Percentiles rank a stretch among this genome's conserved stretches.
phyloP scores from a whole-genome alignment of 2,888 invertebrate genomes.

The Drosophila limbata region DNA sequence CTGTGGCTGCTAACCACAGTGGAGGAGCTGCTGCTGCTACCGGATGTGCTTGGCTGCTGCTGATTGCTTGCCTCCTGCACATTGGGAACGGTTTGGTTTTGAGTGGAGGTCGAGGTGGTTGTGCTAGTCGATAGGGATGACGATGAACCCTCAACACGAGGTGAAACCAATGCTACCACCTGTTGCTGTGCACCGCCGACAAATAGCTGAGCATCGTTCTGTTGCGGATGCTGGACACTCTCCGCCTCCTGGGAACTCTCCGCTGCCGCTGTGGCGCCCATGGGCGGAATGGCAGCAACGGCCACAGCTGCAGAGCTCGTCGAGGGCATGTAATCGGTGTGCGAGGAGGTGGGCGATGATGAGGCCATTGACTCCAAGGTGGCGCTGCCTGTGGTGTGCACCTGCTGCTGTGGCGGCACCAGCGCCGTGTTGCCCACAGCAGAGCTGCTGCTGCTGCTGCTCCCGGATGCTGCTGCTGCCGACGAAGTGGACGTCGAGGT shows the following conservation, averaged over 20 bases:
- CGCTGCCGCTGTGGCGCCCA: conserved; percentile 83
- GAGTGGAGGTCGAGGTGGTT: conserved; percentile 64
- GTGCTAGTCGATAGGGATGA: conserved; percentile 52
- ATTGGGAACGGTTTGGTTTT: conserved; percentile 75
- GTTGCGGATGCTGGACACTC: conserved; percentile 83
- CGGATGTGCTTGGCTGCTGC: conserved; percentile 85
- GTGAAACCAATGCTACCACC: conserved; percentile 90
- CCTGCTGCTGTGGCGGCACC: conserved; percentile 88
- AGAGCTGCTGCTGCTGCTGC: conserved; percentile 56
- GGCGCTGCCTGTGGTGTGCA: conserved; percentile 86
- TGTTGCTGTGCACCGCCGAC: conserved; percentile 86
- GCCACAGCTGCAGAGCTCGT: conserved; percentile 89
- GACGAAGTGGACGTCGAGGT: conserved; percentile 75
- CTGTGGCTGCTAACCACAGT: conserved; percentile 85
- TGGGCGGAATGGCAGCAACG: conserved; percentile 90
- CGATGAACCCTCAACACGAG: conserved; percentile 88
- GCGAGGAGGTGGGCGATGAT: conserved; percentile 90
- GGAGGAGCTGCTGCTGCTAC: conserved; percentile 82
- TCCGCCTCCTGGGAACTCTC: conserved; percentile 86
- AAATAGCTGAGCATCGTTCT: conserved; percentile 82
- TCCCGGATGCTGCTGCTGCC: conserved; percentile 52
- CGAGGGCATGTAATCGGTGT: conserved; percentile 94
- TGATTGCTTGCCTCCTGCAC: conserved; percentile 82
- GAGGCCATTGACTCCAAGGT: conserved; percentile 86
- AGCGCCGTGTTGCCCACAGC: conserved; percentile 86